These are phyloP conservation scores for Psylliodes chrysocephalus DNA, from an alignment of 2,888 invertebrate species.

Conservation along the genomic window DNA sequence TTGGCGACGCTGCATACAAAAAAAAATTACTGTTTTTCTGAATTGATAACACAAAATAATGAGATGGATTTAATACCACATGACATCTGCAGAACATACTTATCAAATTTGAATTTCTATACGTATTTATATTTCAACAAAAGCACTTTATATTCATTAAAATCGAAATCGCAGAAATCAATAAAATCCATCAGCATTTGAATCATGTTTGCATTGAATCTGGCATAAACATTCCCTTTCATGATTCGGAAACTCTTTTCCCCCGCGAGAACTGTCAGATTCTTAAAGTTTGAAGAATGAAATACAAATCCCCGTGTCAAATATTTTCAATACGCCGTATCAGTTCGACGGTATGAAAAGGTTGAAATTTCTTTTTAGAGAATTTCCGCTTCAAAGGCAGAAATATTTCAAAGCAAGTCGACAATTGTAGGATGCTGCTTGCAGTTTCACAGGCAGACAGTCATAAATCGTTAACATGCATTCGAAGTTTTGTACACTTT, in stretches of 20 bases:
- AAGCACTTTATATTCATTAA: constrained; percentile 13
- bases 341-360: constrained; percentile 25
- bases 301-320: constrained; percentile 31
- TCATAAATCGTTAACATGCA: constrained; percentile 21
- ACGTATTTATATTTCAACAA: background rate
- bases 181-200: constrained; percentile 24
- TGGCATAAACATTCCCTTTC: constrained; percentile 22
- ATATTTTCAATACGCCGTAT: constrained; percentile 30
- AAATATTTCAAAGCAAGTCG: constrained; percentile 29
- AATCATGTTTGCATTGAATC: constrained; percentile 16
- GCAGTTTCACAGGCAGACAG: constrained; percentile 19
- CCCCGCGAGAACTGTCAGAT: constrained; percentile 21
- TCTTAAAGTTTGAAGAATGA: constrained; percentile 26
- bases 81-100: too few species aligned
- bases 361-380: constrained; percentile 21
- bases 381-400: constrained; percentile 19
- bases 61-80: too few species aligned
- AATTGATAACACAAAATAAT: too few species aligned
- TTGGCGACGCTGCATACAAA: too few species aligned
- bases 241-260: constrained; percentile 18
- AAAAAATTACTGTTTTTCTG: too few species aligned
- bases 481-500: constrained; percentile 12
- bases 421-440: constrained; percentile 11
- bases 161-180: constrained; percentile 10
- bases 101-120: background rate